These are phyloP conservation scores for Uloborus plumipes DNA, from an alignment of 2,888 invertebrate species.

Conservation along the genomic window DNA sequence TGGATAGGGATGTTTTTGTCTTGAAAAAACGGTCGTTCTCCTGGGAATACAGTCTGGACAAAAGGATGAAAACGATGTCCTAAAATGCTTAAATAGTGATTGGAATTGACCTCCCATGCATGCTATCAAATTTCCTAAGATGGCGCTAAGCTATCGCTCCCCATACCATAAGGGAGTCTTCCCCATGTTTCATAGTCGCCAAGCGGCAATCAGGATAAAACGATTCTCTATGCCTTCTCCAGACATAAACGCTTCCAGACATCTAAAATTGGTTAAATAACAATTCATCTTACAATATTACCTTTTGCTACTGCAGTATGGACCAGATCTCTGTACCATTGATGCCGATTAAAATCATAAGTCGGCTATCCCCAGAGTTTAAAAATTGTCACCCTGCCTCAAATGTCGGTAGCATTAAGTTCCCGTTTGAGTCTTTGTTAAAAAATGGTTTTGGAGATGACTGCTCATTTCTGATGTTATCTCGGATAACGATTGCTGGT, in stretches of 20 bases:
- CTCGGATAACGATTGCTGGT: too few relatives aligned
- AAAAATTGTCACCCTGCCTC: conserved; percentile 15
- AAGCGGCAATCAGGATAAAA: conserved; percentile 33
- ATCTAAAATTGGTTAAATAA: conserved; percentile 14
- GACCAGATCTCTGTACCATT: not conserved
- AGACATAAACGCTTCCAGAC: conserved; percentile 7
- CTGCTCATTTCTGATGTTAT: too few relatives aligned
- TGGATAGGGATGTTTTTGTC: conserved; percentile 14
- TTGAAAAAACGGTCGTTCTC: conserved; percentile 28
- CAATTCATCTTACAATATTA: conserved; percentile 11
- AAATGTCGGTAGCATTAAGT: not conserved
- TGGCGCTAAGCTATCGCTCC: conserved; percentile 18
- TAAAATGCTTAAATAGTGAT: not conserved
- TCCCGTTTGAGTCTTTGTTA: conserved; percentile 16
- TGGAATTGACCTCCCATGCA: conserved; percentile 2
- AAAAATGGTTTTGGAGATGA: conserved; percentile 29
- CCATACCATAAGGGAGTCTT: conserved; percentile 55
- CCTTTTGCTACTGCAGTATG: not conserved
- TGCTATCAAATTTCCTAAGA: not conserved
- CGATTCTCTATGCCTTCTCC: conserved; percentile 33
- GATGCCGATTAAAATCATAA: not conserved
- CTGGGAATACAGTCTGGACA: conserved; percentile 20
- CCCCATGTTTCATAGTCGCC: conserved; percentile 58
- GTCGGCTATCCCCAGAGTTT: not conserved
- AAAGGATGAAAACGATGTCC: too few relatives aligned